Percentiles rank a stretch among this genome's conserved stretches.
Evolutionary conservation across 2,888 invertebrate species (phyloP).

Genomic region (Chydorus sphaericus): DNA sequence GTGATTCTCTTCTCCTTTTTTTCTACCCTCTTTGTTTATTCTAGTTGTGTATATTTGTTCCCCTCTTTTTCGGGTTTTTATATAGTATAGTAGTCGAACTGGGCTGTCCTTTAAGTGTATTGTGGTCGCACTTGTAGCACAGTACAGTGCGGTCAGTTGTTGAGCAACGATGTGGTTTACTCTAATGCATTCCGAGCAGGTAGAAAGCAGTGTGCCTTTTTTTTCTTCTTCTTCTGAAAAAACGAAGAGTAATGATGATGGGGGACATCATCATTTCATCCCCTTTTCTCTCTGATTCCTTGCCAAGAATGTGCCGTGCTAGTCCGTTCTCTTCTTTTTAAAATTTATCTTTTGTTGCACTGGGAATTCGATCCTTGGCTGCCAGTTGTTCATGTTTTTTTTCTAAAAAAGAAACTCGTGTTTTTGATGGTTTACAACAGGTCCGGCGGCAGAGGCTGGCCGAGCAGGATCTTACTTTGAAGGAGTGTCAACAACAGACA

Average conservation of each 20-base stretch:
- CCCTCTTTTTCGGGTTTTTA: background rate
- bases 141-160: background rate
- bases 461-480: slow-evolving; percentile 39
- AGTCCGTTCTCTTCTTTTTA: too few relatives aligned
- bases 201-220: background rate
- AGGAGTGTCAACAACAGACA: slow-evolving; percentile 34
- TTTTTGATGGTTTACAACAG: slow-evolving; percentile 17
- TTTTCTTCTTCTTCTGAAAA: background rate
- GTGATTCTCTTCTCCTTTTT: too few relatives aligned
- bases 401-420: too few relatives aligned
- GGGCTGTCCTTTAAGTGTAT: background rate
- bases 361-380: too few relatives aligned
- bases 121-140: background rate
- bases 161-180: slow-evolving; percentile 7
- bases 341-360: too few relatives aligned
- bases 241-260: background rate
- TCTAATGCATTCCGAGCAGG: slow-evolving; percentile 10
- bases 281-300: too few relatives aligned
- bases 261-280: too few relatives aligned
- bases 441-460: slow-evolving; percentile 32
- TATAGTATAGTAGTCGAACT: too few relatives aligned
- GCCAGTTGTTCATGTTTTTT: too few relatives aligned
- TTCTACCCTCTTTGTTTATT: slow-evolving; percentile 1
- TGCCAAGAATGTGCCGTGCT: too few relatives aligned
- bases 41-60: slow-evolving; percentile 15